These are phyloP conservation scores for Salarias fasciatus DNA, from an alignment of 2,797 vertebrate species.

Conservation along the genomic window DNA sequence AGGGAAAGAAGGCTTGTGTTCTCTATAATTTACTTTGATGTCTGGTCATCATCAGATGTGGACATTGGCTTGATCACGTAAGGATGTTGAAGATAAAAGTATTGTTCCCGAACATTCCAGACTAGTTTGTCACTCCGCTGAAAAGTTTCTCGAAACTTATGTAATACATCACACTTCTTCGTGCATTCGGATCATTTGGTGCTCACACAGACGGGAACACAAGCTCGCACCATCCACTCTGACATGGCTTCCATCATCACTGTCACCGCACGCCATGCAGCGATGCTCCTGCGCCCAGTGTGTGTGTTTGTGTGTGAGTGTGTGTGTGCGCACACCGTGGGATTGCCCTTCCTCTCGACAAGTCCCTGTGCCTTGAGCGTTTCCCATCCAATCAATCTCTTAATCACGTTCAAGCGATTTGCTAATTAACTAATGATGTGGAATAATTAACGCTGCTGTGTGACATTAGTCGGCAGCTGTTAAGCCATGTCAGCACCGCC, in stretches of 20 bases:
- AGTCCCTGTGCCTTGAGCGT: conserved; percentile 56
- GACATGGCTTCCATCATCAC: conserved; percentile 47
- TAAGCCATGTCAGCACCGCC: conserved; percentile 54
- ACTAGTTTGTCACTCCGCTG: neutral
- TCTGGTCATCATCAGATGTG: conserved; percentile 2
- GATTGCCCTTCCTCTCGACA: conserved; percentile 43
- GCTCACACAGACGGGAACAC: conserved; percentile 10
- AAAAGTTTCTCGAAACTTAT: neutral
- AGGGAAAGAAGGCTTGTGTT: conserved; percentile 18
- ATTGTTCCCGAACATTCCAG: neutral
- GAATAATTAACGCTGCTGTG: conserved; percentile 68
- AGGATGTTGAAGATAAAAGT: neutral
- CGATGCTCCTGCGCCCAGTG: conserved; percentile 27
- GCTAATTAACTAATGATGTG: conserved; percentile 75
- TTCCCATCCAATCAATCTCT: conserved; percentile 67
- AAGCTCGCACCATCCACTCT: conserved; percentile 5
- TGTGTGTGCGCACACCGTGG: conserved; percentile 11
- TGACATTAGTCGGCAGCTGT: conserved; percentile 68
- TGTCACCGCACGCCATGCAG: conserved; percentile 40
- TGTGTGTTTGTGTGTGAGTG: conserved; percentile 19
- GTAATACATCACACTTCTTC: neutral
- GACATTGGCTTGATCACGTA: neutral
- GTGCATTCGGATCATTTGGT: conserved; percentile 3
- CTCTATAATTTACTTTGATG: conserved; percentile 15
- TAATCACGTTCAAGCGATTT: conserved; percentile 68